Percentiles rank a stretch among this genome's conserved stretches.
Evolutionary conservation across 2,113 vertebrate genomes (phyloP).

Genomic region (Choloepus hoffmanni): DNA sequence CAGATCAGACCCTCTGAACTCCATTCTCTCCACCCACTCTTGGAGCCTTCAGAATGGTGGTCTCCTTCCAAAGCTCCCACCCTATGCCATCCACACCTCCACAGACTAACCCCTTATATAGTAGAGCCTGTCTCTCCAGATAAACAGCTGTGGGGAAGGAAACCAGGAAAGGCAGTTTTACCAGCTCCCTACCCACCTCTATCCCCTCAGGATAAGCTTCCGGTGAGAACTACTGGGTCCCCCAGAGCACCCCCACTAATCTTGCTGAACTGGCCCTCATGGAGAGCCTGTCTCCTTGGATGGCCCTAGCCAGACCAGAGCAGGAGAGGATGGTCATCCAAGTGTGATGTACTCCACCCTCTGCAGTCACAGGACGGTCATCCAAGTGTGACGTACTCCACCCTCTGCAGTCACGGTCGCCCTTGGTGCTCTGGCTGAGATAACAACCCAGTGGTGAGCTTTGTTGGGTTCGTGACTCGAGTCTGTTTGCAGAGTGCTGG

Average conservation of each 20-base stretch:
- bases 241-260: neutral
- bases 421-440: accelerated
- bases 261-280: neutral
- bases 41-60: neutral
- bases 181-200: neutral
- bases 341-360: neutral
- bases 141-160: neutral
- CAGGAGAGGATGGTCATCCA: accelerated
- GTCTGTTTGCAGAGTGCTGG: constrained; percentile 78
- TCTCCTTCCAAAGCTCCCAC: too few species aligned
- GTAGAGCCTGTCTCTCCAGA: too few species aligned
- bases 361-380: accelerated
- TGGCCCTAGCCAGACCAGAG: neutral
- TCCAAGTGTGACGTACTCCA: accelerated
- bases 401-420: neutral
- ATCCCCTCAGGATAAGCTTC: neutral
- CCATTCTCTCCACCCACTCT: too few species aligned
- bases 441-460: constrained; percentile 5
- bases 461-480: constrained; percentile 73
- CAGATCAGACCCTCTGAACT: neutral
- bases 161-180: neutral
- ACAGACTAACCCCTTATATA: neutral
- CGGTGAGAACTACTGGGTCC: neutral
- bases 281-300: neutral
- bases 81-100: neutral